phyloP scores from a whole-genome alignment of 1,140 invertebrate genomes.

The Bombus difficillimus region DNA sequence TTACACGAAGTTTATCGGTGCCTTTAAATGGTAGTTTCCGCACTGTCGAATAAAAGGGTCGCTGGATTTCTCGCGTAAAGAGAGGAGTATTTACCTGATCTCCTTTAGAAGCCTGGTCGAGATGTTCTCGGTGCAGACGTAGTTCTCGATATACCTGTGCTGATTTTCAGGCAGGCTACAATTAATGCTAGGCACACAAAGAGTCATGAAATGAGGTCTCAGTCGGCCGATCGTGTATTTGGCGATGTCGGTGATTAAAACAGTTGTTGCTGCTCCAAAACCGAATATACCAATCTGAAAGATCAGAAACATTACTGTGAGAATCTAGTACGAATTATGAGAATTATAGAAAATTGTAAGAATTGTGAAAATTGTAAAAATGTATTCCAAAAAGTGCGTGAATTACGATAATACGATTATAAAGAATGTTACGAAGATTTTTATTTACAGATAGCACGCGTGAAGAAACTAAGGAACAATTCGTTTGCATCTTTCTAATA shows the following conservation, averaged over 20 bases:
- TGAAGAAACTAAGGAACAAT: not conserved
- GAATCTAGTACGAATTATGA: not conserved
- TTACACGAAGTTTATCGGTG: not conserved
- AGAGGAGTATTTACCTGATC: constrained; percentile 82
- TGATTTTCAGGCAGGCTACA: constrained; percentile 83
- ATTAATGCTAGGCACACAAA: constrained; percentile 87
- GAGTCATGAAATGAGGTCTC: constrained; percentile 94
- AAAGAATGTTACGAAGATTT: no score
- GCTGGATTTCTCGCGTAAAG: not conserved
- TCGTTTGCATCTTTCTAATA: not conserved
- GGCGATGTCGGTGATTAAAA: constrained; percentile 93
- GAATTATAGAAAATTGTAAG: not conserved
- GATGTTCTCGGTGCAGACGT: constrained; percentile 85
- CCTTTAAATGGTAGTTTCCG: not conserved
- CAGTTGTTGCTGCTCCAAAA: constrained; percentile 92
- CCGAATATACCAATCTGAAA: constrained; percentile 89
- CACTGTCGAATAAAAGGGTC: not conserved
- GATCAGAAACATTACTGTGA: no score
- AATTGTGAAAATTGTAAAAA: not conserved
- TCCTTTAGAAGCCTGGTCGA: constrained; percentile 86
- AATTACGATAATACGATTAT: not conserved
- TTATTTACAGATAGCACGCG: no score
- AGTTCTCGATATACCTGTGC: constrained; percentile 86
- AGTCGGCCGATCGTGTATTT: constrained; percentile 96
- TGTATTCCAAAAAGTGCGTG: rapidly evolving